Evolutionary conservation across 1,140 invertebrate genomes (phyloP), one percentile per base, ranked within the genome.

Genomic region (Daktulosphaira vitifoliae): DNA sequence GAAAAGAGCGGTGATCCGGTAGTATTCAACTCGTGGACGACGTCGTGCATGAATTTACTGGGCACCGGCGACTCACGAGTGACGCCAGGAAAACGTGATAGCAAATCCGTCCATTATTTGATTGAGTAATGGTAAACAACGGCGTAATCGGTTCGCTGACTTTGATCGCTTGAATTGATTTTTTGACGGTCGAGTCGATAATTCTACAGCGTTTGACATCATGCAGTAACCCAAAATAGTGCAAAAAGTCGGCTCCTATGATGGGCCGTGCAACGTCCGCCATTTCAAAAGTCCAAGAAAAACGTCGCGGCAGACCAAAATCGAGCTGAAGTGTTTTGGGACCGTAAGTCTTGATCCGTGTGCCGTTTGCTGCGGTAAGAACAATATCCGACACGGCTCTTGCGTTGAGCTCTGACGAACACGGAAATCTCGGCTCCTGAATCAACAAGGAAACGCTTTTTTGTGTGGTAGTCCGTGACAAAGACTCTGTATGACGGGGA

Each of bases 311-410:
- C 3, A 42, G n/a, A 4, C 39, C n/a, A 7, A 50, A 2, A 50
- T 49, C 23, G 11, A 22, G 22, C 2, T 22, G 29, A 11, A 33
- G 29, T 11, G 29, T 6, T 33, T 33, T 33, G 5, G 5, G 29
- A 6, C 29, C 29, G 29, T n/a, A n/a, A n/a, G n/a, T n/a, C n/a
- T n/a, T n/a, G 29, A 33, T 33, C 29, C 44, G 22, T 2, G 23
- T 65, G 9, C 29, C n/a, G 15, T 65, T 65, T 9, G 62, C 62
- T 1, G 68, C 68, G 70, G 73, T 72, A 8, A 38, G 54, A 1
- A 20, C 20, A 1, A 59, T 18, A 2, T 46, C 54, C 4, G 38
- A 25, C 7, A 16, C 8, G 15, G 29, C 8, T 6, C 7, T 16
- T 9, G 11, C 0, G 2, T 0, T 0, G 13, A 1, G 11, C 22